A percentile compares a stretch with the other conserved stretches of the same genome.
These are phyloP conservation scores for Stegostoma tigrinum DNA, from an alignment of 2,113 vertebrate genomes.

Conservation along the genomic window DNA sequence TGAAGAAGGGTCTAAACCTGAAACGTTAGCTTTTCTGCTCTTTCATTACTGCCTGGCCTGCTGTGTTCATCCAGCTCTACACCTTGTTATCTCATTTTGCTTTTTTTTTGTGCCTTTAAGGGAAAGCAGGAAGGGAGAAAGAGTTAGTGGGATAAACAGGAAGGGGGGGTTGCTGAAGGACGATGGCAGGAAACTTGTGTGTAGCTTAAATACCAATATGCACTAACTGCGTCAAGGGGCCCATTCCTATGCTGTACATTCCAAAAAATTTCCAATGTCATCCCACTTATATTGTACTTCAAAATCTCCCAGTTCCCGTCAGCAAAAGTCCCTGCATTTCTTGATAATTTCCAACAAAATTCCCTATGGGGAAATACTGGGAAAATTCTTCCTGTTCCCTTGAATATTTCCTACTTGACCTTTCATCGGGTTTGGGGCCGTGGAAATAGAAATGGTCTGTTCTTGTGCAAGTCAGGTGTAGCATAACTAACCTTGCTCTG, in stretches of 20 bases:
- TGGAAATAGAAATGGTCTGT: neutral
- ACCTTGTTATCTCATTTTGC: too few relatives aligned
- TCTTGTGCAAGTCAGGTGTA: neutral
- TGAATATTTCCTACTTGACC: neutral
- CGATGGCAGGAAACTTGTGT: too few relatives aligned
- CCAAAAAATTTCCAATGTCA: neutral
- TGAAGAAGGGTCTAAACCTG: too few relatives aligned
- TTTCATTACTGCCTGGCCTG: too few relatives aligned
- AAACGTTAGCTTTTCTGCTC: too few relatives aligned
- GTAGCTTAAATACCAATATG: neutral
- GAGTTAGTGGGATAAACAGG: neutral
- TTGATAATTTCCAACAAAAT: neutral
- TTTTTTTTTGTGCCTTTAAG: neutral
- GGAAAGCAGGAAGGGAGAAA: neutral
- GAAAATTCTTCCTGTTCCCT: neutral
- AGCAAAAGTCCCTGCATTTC: neutral
- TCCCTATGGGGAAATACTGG: neutral
- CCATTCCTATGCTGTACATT: neutral
- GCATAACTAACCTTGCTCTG: too few relatives aligned
- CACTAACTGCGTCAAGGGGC: neutral
- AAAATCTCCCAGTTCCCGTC: neutral
- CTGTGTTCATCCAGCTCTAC: too few relatives aligned
- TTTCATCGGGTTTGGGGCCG: neutral
- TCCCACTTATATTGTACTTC: neutral
- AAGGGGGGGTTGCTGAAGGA: too few relatives aligned